phyloP scores from a whole-genome alignment of 2,888 invertebrate species.

The Callinectes sapidus region DNA sequence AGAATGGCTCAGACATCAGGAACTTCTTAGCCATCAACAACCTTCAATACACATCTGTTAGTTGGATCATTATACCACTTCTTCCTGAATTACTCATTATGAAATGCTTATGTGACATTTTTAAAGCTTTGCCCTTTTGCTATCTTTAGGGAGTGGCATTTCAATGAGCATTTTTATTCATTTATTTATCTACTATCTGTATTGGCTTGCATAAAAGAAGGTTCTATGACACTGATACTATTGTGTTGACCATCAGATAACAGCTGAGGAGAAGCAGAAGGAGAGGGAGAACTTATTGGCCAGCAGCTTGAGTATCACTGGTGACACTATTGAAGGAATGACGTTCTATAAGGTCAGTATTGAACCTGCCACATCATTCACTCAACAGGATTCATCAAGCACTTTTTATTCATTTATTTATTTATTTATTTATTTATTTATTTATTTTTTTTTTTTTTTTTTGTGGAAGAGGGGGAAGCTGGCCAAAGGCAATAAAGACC shows the following conservation, averaged over 20 bases:
- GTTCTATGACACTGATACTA: neutral
- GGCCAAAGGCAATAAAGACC: too few species aligned
- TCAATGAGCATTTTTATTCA: neutral
- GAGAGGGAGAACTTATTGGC: conserved; percentile 65
- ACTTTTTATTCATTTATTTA: too few species aligned
- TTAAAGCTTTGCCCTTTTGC: neutral
- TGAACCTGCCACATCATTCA: too few species aligned
- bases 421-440: too few species aligned
- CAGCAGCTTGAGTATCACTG: conserved; percentile 62
- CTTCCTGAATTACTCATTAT: neutral
- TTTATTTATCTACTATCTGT: neutral
- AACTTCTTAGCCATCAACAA: conserved; percentile 65
- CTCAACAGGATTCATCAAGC: too few species aligned
- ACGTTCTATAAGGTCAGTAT: conserved; percentile 46
- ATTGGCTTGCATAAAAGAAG: too few species aligned
- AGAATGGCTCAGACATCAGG: conserved; percentile 53
- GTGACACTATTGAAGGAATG: conserved; percentile 64
- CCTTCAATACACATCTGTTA: conserved; percentile 79
- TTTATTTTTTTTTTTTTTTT: too few species aligned
- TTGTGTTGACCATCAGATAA: conserved; percentile 50
- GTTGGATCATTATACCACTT: conserved; percentile 62
- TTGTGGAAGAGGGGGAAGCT: too few species aligned
- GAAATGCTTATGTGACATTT: neutral
- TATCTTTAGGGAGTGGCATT: neutral
- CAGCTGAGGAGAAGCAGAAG: conserved; percentile 59